These are phyloP conservation scores for Sphaerophoria rueppellii DNA, from an alignment of 2,888 invertebrate species.

Conservation along the genomic window DNA sequence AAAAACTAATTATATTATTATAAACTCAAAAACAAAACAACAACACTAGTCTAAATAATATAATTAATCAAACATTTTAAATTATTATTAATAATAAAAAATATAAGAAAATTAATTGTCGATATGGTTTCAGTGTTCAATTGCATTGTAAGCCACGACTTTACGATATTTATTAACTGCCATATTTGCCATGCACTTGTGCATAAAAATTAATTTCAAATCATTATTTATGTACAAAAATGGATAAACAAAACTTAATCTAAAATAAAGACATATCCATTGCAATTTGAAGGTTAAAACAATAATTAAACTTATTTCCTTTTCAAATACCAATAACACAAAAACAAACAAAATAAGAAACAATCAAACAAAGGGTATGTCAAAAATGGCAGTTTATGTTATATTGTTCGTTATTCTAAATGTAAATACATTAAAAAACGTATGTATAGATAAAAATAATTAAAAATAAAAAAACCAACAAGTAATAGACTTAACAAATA, in stretches of 20 bases:
- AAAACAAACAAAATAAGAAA: constrained; percentile 25
- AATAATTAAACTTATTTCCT: constrained; percentile 54
- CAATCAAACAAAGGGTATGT: constrained; percentile 44
- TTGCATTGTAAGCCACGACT: constrained; percentile 66
- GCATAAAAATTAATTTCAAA: constrained; percentile 47
- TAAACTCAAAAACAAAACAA: constrained; percentile 29
- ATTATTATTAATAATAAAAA: constrained; percentile 50
- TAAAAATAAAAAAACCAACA: constrained; percentile 33
- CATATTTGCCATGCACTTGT: constrained; percentile 53
- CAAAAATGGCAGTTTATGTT: constrained; percentile 71
- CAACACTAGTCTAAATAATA: constrained; percentile 57
- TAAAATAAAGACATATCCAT: constrained; percentile 71
- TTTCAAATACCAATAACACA: constrained; percentile 60
- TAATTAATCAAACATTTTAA: constrained; percentile 69
- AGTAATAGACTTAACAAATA: constrained; percentile 68
- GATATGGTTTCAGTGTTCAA: constrained; percentile 60
- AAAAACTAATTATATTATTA: constrained; percentile 62
- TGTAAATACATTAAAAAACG: constrained; percentile 72
- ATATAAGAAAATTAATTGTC: constrained; percentile 55
- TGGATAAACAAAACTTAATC: constrained; percentile 58
- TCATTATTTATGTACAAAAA: constrained; percentile 61
- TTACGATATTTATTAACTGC: constrained; percentile 65
- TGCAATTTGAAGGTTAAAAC: constrained; percentile 66
- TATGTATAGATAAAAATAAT: constrained; percentile 48
- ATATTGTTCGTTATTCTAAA: constrained; percentile 79